phyloP scores from a whole-genome alignment of 2,113 vertebrate species.

The Silurus glanis region DNA sequence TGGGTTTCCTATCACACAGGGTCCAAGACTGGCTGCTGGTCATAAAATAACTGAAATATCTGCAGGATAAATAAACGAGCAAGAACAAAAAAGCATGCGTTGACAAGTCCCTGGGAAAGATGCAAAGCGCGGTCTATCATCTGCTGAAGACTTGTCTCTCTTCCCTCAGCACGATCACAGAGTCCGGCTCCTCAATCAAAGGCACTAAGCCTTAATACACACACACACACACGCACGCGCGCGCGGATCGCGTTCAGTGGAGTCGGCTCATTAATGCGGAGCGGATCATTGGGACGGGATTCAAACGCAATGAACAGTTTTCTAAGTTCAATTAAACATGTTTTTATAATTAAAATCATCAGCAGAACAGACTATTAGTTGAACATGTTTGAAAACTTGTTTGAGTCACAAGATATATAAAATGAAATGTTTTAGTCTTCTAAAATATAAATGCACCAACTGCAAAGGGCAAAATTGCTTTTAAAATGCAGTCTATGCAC shows the following conservation, averaged over 20 bases:
- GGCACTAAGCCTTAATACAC: constrained; percentile 50
- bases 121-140: neutral
- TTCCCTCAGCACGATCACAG: constrained; percentile 6
- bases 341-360: neutral
- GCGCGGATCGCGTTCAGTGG: neutral
- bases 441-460: neutral
- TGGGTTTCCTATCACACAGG: constrained; percentile 9
- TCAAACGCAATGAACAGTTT: neutral
- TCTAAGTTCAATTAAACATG: neutral
- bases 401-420: neutral
- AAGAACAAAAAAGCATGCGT: neutral
- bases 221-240: constrained; percentile 37
- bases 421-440: neutral
- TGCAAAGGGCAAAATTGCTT: neutral
- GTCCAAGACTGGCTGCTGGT: neutral
- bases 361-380: neutral
- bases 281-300: constrained; percentile 31
- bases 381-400: neutral
- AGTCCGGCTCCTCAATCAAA: constrained; percentile 48
- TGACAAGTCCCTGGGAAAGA: neutral
- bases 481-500: too few relatives aligned
- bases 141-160: neutral
- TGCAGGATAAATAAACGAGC: neutral
- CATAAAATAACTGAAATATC: neutral
- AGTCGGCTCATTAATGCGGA: constrained; percentile 15